Base-by-base conservation (phyloP, 1,140 invertebrate species). In the Drosophila murphyi region DNA sequence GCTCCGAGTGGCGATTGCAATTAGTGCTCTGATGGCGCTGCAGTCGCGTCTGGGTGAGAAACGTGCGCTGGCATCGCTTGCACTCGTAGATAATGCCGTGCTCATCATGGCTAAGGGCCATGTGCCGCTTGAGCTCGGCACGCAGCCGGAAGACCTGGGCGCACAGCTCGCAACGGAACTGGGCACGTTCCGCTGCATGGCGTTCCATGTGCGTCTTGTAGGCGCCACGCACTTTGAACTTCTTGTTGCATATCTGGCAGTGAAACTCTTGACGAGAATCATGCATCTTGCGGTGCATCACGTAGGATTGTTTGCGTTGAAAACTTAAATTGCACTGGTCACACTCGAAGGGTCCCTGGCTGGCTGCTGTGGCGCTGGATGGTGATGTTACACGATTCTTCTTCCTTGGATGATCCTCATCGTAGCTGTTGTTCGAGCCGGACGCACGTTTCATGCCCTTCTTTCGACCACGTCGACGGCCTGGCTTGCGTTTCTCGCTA, bases 281-380 rank as follows among this genome's bases (percentile, higher is more conserved):
- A 61, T 96, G 96, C 28, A 94, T 94, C 48, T 92, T 93, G 69
- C 93, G 93, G 71, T 94, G 94, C 51, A 93, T 82, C 28, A 92
- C 91, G 31, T 95, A 91, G 48, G 95, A 91, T 52, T 91, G 81
- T 39, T 91, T 91, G 32, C 90, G 86, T 35, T 82, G 65, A 56
- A 92, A 91, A 3, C 79, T 83, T 57, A 88, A 52, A 50, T 87
- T 79, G 72, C 88, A 91, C 5, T 82, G 72, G 32, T 87, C 69
- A 45, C 82, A 82, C 54, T 80, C 69, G 29, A 82, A 82, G 34
- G 81, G 67, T n/a, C 83, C 83, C 37, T 73, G 69, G 32, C 80
- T 31, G 39, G 3, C 39, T n/a, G 3, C 39, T n/a, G 10, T 43
- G 34, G 57, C 56, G 29, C 8, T 8, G 48, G 51, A 20, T 41